Base-by-base conservation (phyloP, 2,797 vertebrate species). In the Siniperca undulata region DNA sequence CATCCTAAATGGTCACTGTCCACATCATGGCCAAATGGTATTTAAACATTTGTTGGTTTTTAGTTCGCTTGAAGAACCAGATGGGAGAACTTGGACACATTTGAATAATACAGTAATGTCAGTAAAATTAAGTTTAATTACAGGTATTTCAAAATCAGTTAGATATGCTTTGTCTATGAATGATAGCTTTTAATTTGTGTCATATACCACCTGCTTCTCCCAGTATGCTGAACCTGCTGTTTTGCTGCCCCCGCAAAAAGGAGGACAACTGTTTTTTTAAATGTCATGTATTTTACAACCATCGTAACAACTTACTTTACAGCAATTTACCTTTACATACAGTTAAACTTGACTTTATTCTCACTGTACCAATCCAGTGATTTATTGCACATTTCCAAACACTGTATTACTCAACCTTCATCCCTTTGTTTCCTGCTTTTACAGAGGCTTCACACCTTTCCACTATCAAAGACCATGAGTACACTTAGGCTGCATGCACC, bases 381-480 rank as follows among this genome's bases (percentile, higher is more conserved):
- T 62, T 61, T 83, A 85, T 86, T 90, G 85, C 81, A 89, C 80
- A 59, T 83, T 82, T 73, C 24, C 62, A 71, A 55, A 80, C 65
- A 53, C 77, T 56, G 5, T 38, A 30, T 65, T 66, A 66, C 75
- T 61, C 77, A 68, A 2, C 40, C 64, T 76, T 74, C 56, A 53
- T 83, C 84, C 77, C 72, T 90, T 89, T 84, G 64, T 77, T 79
- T 86, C 82, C 80, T 77, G 56, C 78, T 84, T 68, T 73, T 9
- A 74, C 16, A 48, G 36, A 69, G 67, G 64, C 75, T 73, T 87
- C 71, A 74, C 78, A 61, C 4, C 80, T 61, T 61, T 38, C 60
- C 34, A 7, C 30, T 22, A 24, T 75, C 80, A 65, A 52, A 81
- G 30, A 82, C 66, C 68, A 2, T 34, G 58, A 80, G 53, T 70